Base-by-base conservation (phyloP, 1,140 invertebrate genomes). In the Agrypnia vestita region DNA sequence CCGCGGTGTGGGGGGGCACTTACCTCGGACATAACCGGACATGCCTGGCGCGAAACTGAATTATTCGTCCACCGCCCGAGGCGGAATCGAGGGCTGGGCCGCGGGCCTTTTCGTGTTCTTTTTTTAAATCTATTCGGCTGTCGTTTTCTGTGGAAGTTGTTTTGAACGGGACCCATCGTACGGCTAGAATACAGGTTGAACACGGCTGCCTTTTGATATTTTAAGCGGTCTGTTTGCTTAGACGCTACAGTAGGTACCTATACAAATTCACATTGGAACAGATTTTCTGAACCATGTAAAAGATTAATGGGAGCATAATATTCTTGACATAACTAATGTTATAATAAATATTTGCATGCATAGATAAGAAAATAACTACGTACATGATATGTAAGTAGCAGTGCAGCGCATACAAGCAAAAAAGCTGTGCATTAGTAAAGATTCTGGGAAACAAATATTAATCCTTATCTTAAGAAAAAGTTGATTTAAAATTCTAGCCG, bases 11-110 rank as follows among this genome's bases (percentile, higher is more conserved):
- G 25, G 25, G 59, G 59, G 59, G 59, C 25, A 62, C 59, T 25
- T 62, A 62, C 59, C 25, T 62, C 25, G 59, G 59, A 62, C 59
- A 62, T 62, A 62, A 62, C 59, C 59, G 59, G 59, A 62, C 59
- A 62, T 62, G 13, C 17, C 59, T 25, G 25, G 59, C 59, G 59
- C 59, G 25, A 62, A 62, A 62, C 59, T 62, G 25, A 62, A 62
- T 62, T 62, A 62, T 62, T 13, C 59, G 59, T 43, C 59, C 59
- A 62, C 59, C 59, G 59, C 59, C 59, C 21, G 59, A 19, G 59
- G 59, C 59, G 21, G 25, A 62, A 25, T 62, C 13, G 59, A 62
- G 59, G 59, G 59, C 59, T 62, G 59, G 13, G 59, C 59, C 21
- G 19, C 25, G 17, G 21, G 59, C 59, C 10, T 62, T 62, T 25